These are phyloP conservation scores for Andrena chrysosceles DNA, from an alignment of 2,888 invertebrate species.

Conservation along the genomic window DNA sequence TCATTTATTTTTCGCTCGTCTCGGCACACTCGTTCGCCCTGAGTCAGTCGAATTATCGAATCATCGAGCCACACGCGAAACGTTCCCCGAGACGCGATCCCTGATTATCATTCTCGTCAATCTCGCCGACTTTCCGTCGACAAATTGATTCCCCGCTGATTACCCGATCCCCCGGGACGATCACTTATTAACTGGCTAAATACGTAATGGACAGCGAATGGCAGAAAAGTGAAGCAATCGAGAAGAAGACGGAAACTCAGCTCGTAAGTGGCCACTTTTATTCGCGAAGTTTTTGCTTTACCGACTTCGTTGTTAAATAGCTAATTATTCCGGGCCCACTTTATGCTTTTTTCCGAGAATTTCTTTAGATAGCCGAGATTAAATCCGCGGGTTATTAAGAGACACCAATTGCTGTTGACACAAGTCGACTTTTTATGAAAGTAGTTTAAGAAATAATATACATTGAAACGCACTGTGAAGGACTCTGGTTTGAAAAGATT, in stretches of 20 bases:
- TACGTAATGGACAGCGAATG: constrained; percentile 41
- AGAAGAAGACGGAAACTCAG: constrained; percentile 26
- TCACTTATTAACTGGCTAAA: constrained; percentile 49
- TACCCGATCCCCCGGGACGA: constrained; percentile 53
- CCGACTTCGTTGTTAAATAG: background rate
- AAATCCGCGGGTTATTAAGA: background rate
- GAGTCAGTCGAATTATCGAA: constrained; percentile 36
- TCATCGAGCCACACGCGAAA: constrained; percentile 21
- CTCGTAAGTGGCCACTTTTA: constrained; percentile 25
- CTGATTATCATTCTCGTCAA: constrained; percentile 52
- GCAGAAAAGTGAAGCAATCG: constrained; percentile 29
- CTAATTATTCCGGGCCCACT: background rate
- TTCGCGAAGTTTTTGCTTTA: background rate
- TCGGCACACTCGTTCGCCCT: constrained; percentile 1
- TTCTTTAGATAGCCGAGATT: background rate
- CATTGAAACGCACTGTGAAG: background rate
- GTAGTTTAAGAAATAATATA: background rate
- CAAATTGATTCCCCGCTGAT: constrained; percentile 59
- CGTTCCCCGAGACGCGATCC: constrained; percentile 21
- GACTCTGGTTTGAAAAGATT: background rate
- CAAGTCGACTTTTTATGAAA: background rate
- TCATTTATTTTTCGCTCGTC: constrained; percentile 43
- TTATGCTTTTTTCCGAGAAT: background rate
- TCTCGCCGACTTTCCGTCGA: constrained; percentile 53
- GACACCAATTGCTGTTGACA: background rate